These are phyloP conservation scores for Lepus americanus DNA, from an alignment of 2,113 vertebrate species.

Conservation along the genomic window DNA sequence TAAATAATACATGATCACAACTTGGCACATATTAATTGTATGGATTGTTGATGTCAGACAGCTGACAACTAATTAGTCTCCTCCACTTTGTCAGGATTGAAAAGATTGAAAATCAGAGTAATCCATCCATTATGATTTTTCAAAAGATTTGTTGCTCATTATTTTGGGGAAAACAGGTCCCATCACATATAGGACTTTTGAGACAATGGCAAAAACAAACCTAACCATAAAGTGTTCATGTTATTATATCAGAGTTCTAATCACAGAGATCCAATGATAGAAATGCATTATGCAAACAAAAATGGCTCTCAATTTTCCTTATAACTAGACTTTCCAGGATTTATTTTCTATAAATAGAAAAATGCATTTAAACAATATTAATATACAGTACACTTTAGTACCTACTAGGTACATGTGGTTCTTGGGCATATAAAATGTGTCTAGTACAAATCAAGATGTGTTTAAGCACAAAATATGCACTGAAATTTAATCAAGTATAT, in stretches of 20 bases:
- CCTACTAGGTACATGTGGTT: not conserved
- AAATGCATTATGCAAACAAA: conserved; percentile 31
- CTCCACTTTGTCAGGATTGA: not conserved
- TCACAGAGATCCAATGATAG: conserved; percentile 8
- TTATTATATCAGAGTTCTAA: conserved; percentile 4
- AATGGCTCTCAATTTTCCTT: not conserved
- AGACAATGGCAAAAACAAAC: not conserved
- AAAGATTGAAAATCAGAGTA: not conserved
- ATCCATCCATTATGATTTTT: not conserved
- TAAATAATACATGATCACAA: not conserved
- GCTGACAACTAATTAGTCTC: not conserved
- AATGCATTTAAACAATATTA: not conserved
- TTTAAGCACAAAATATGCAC: not conserved
- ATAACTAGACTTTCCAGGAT: not conserved
- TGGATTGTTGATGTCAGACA: not conserved
- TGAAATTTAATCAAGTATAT: not conserved
- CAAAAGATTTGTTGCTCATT: not conserved
- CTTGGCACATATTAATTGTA: not conserved
- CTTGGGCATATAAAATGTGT: not conserved
- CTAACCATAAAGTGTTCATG: not conserved
- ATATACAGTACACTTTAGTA: not conserved
- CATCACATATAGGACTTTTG: not conserved
- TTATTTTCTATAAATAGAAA: conserved; percentile 59
- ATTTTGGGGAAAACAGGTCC: not conserved
- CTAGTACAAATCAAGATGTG: not conserved